Conservation (phyloP, 2,888 invertebrate species). For the Latheticus oryzae region DNA sequence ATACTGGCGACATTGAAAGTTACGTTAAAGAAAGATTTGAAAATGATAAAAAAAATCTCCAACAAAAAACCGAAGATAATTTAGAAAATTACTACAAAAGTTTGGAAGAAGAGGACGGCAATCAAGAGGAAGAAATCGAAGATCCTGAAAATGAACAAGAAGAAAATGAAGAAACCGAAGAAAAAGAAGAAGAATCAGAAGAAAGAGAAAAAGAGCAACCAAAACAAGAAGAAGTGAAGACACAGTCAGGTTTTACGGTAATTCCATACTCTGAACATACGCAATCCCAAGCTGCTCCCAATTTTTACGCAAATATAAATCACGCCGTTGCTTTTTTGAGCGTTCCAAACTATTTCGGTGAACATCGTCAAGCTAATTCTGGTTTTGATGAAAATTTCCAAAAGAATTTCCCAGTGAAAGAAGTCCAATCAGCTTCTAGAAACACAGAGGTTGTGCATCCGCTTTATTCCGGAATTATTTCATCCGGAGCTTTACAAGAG, state of each 20-base stretch:
- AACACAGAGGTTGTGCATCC: constrained; percentile 52
- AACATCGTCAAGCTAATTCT: constrained; percentile 29
- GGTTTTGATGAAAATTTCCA: constrained; percentile 36
- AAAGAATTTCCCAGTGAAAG: constrained; percentile 28
- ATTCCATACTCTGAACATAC: constrained; percentile 28
- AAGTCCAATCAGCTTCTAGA: constrained; percentile 40
- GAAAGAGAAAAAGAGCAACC: constrained; percentile 39
- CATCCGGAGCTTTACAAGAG: constrained; percentile 52
- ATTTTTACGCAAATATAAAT: neutral
- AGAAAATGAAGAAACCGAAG: constrained; percentile 26
- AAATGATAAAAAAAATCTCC: constrained; percentile 22
- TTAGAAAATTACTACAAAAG: constrained; percentile 21
- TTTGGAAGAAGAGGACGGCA: constrained; percentile 5
- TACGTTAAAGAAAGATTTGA: constrained; percentile 29
- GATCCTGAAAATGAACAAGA: constrained; percentile 29
- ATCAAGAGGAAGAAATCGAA: constrained; percentile 11
- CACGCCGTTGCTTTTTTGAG: constrained; percentile 3
- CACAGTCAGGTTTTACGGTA: constrained; percentile 15
- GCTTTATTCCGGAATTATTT: constrained; percentile 56
- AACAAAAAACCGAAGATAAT: constrained; percentile 29
- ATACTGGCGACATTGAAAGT: constrained; percentile 31
- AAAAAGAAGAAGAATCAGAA: constrained; percentile 43
- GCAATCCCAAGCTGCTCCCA: constrained; percentile 33
- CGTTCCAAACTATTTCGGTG: constrained; percentile 27
- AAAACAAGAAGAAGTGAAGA: constrained; percentile 27